A percentile compares a stretch with the other conserved stretches of the same genome.
phyloP scores from a whole-genome alignment of 2,797 vertebrate species.

The Pangasius krempfi region DNA sequence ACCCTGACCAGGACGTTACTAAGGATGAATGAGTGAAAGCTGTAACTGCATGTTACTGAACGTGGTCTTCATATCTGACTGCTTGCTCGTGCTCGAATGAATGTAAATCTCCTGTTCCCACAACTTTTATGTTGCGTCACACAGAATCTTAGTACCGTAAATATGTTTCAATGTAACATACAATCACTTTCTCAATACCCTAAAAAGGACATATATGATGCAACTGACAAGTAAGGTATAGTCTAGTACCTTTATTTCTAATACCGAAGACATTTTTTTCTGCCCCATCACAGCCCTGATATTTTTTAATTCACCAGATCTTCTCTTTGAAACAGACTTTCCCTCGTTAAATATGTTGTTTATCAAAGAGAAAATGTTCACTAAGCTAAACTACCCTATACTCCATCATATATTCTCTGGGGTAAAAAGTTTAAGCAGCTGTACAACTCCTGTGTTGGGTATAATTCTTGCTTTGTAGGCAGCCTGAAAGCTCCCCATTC shows the following conservation, averaged over 20 bases:
- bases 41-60: background rate
- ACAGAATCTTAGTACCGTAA: background rate
- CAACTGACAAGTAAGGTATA: background rate
- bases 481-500: constrained; percentile 66
- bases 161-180: background rate
- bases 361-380: background rate
- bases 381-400: constrained; percentile 1
- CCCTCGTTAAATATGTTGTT: background rate
- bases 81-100: background rate
- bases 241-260: background rate
- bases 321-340: background rate
- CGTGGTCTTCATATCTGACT: background rate
- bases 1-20: background rate
- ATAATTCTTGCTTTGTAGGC: constrained; percentile 68
- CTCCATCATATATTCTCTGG: constrained; percentile 22
- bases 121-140: background rate
- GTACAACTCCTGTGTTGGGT: constrained; percentile 56
- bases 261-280: background rate
- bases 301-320: background rate
- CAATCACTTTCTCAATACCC: background rate
- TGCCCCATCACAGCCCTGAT: background rate
- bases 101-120: background rate
- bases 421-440: constrained; percentile 49
- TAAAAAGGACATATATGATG: background rate
- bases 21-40: background rate